A percentile compares a stretch with the other conserved stretches of the same genome.
These are phyloP conservation scores for Promerops cafer DNA, from an alignment of 2,113 vertebrate species.

Conservation along the genomic window DNA sequence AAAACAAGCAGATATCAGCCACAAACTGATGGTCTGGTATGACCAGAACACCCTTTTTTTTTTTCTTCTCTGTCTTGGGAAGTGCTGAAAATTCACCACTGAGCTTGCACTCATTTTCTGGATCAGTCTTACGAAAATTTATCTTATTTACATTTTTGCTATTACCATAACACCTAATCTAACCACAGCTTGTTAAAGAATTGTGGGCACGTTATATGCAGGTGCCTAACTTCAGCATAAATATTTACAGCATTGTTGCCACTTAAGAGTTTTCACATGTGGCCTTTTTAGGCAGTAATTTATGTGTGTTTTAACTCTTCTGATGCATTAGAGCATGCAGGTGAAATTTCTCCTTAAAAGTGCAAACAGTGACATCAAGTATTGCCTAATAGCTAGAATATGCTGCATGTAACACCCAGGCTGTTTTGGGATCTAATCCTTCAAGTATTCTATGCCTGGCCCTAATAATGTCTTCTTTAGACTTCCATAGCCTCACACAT, in stretches of 20 bases:
- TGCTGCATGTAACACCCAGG: neutral
- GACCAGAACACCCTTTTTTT: neutral
- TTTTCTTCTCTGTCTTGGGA: neutral
- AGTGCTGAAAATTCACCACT: neutral
- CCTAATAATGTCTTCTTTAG: neutral
- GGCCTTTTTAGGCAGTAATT: conserved; percentile 5
- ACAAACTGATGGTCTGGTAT: neutral
- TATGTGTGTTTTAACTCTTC: neutral
- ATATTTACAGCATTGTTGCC: conserved; percentile 20
- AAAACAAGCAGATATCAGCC: neutral
- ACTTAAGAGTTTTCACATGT: conserved; percentile 4
- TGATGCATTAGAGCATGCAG: neutral
- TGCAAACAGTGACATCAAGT: neutral
- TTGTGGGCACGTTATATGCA: neutral
- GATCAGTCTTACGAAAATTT: neutral
- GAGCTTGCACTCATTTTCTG: neutral
- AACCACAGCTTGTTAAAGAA: neutral
- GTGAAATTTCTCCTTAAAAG: conserved; percentile 14
- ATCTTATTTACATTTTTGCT: neutral
- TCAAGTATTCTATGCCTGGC: neutral
- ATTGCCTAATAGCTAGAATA: neutral
- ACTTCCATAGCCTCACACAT: neutral
- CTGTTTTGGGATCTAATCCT: neutral
- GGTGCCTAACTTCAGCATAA: conserved; percentile 2
- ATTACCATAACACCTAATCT: neutral